These are phyloP conservation scores for Pelecanoides urinatrix DNA, from an alignment of 2,113 vertebrate genomes.

Conservation along the genomic window DNA sequence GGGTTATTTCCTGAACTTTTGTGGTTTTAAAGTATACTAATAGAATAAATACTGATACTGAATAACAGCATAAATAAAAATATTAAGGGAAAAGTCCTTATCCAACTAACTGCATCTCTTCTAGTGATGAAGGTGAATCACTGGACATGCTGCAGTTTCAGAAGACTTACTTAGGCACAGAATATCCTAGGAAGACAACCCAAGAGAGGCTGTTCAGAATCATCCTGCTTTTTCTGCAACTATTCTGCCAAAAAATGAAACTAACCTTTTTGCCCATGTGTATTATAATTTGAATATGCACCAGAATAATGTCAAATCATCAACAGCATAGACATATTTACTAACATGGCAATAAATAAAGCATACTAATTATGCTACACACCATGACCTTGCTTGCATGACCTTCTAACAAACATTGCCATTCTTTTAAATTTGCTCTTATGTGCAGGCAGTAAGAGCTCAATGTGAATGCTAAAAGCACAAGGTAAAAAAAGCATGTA, in stretches of 20 bases:
- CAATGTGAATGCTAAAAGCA: not conserved
- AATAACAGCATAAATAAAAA: constrained; percentile 8
- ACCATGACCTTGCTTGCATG: not conserved
- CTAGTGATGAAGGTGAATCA: not conserved
- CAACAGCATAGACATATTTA: not conserved
- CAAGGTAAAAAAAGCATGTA: not conserved
- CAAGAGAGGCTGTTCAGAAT: not conserved
- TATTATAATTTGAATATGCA: not conserved
- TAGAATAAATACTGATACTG: not conserved
- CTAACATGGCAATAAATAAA: not conserved
- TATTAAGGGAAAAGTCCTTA: not conserved
- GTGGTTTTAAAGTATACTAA: not conserved
- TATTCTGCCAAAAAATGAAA: not conserved
- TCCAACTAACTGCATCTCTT: not conserved
- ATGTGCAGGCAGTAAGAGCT: not conserved
- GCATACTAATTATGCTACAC: not conserved
- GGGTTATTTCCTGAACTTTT: constrained; percentile 15
- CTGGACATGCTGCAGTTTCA: not conserved
- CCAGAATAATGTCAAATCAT: not conserved
- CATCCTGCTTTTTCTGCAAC: not conserved
- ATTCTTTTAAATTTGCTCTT: not conserved
- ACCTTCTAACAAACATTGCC: not conserved
- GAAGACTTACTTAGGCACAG: not conserved
- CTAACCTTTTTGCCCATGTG: not conserved
- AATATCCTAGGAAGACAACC: not conserved